These are phyloP conservation scores for Saturnia japonica DNA, from an alignment of 2,888 invertebrate genomes.

Conservation along the genomic window DNA sequence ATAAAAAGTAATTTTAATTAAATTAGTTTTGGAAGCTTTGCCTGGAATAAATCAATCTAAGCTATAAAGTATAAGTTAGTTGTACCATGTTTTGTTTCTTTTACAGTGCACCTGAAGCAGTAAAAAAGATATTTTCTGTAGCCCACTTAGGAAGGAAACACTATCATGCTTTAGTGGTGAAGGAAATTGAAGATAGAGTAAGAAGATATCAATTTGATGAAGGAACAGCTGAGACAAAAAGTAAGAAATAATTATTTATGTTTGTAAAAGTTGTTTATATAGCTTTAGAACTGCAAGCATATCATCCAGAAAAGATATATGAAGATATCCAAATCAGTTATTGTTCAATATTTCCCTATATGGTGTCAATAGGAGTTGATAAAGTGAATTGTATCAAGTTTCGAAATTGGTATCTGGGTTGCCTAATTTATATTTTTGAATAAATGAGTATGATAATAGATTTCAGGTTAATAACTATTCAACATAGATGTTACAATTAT, in stretches of 20 bases:
- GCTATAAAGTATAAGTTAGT: neutral
- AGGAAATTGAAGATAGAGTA: slow-evolving; percentile 83
- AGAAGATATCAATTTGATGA: slow-evolving; percentile 86
- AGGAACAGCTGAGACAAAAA: slow-evolving; percentile 86
- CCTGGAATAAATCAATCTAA: no score
- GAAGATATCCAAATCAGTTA: no score
- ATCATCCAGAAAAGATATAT: no score
- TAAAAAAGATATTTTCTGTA: slow-evolving; percentile 87
- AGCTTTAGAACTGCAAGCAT: neutral
- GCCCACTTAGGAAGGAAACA: slow-evolving; percentile 84
- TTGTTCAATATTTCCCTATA: no score
- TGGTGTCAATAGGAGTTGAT: no score
- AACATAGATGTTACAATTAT: neutral
- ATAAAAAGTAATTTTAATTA: no score
- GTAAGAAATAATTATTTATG: slow-evolving; percentile 66
- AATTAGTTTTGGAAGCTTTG: no score
- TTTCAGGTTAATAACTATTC: no score
- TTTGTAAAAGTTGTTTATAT: neutral
- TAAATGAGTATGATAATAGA: no score
- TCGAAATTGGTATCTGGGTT: no score
- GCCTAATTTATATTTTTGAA: no score
- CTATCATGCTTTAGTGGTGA: slow-evolving; percentile 71
- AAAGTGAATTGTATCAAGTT: no score
- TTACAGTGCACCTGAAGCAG: slow-evolving; percentile 86
- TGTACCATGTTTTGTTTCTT: slow-evolving; percentile 15